Evolutionary conservation across 2,113 vertebrate genomes (phyloP), one percentile per base, ranked within the genome.

Genomic region (Rhegmatorhina hoffmannsi): DNA sequence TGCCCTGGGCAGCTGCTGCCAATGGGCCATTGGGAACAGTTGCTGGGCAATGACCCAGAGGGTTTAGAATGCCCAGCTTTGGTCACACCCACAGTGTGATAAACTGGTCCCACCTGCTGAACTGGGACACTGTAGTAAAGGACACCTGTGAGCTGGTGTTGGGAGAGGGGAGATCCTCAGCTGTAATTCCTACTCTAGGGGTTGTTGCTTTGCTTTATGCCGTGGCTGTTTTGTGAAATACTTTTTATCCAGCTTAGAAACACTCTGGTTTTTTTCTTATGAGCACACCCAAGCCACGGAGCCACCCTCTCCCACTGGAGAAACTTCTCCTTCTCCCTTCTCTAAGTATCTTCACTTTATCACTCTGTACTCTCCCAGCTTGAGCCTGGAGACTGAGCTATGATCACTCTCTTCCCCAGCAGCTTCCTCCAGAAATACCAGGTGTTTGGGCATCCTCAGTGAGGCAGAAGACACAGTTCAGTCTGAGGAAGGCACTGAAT

Each of bases 231-330:
- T n/a, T n/a, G n/a, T n/a, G n/a, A n/a, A n/a, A n/a, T n/a, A n/a
- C 38, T 38, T 38, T 9, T 66, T 21, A 40, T 6, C 50, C 24
- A 24, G 31, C 29, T 85, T n/a, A 70, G 40, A 70, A 94, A 59
- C 7, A 23, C 11, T 7, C 38, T 38, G 2, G 60, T 12, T 7
- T 28, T 17, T 66, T 74, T 38, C 33, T 56, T 47, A 25, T 59
- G 49, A 43, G n/a, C n/a, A 43, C 7, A 0, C 38, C 46, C 29
- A 58, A 72, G 50, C 20, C 8, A 3, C 36, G 33, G 44, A 81
- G 33, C 33, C 44, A 28, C 7, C 1, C 6, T 58, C 11, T 58
- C 20, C 68, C 0, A 0, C 6, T 2, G 13, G 4, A 52, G 46
- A 38, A 55, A 44, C 31, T 69, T 36, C 13, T 55, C 29, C 49